These are phyloP conservation scores for Dendropsophus ebraccatus DNA, from an alignment of 2,113 vertebrate species.

Conservation along the genomic window DNA sequence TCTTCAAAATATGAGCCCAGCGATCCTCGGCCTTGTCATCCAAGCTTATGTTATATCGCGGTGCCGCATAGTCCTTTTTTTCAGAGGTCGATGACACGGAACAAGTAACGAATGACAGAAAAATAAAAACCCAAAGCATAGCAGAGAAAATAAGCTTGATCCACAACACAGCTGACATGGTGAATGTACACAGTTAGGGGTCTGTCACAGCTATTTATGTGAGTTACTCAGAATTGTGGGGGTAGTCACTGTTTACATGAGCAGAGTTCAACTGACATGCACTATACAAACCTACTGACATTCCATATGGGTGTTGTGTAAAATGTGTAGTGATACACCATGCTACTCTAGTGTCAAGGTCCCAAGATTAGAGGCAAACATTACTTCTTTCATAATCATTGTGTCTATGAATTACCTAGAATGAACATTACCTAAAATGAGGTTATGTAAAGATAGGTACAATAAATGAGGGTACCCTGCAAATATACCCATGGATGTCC, in stretches of 20 bases:
- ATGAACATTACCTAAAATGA: not conserved
- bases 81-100: not conserved
- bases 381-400: not conserved
- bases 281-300: not conserved
- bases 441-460: too few relatives aligned
- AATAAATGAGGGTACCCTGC: too few relatives aligned
- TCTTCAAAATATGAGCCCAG: constrained; percentile 69
- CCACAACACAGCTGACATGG: constrained; percentile 23
- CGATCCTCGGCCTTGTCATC: constrained; percentile 68
- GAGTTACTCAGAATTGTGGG: not conserved
- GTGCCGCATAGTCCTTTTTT: not conserved
- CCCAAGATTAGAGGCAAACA: not conserved
- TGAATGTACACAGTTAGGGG: not conserved
- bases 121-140: constrained; percentile 9
- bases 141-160: not conserved
- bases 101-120: not conserved
- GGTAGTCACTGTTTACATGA: constrained; percentile 11
- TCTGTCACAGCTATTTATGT: not conserved
- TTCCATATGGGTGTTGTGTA: not conserved
- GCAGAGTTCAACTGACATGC: not conserved
- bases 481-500: too few relatives aligned
- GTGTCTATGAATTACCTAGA: not conserved
- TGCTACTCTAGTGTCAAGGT: not conserved
- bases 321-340: not conserved
- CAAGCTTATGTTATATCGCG: constrained; percentile 71